Evolutionary conservation across 2,888 invertebrate genomes (phyloP), one percentile per base, ranked within the genome.

Genomic region (Pilophorus perplexus): DNA sequence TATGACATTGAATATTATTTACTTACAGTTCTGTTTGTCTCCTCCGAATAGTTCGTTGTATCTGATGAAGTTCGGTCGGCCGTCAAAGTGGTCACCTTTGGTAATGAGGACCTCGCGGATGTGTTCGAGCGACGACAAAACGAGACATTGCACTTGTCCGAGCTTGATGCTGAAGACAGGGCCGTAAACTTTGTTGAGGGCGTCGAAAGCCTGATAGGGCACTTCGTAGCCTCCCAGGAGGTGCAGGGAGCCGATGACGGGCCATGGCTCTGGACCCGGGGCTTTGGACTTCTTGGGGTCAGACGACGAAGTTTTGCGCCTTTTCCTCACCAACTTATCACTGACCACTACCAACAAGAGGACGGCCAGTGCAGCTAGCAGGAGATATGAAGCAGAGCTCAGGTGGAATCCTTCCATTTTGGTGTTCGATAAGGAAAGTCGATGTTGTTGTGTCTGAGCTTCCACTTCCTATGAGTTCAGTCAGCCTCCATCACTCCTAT

Each of bases 11-110:
- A n/a, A n/a, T n/a, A n/a, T n/a, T n/a, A n/a, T n/a, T n/a, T 71
- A 81, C 86, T 85, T 79, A 86, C 86, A 85, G 74, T 85, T 85
- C 73, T 85, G 82, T 74, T 84, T 84, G 75, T 85, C 80, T 40
- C 85, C 85, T 65, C 81, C 80, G 76, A 86, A 87, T 18, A 86
- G 80, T 52, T 80, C 77, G 69, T 83, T 80, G 75, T 84, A 85
- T 69, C 87, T 78, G 62, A 78, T 74, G 74, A 87, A 86, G 74
- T 84, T 82, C 0, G 86, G 85, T 57, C 87, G 77, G 69, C 83
- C 82, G 72, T 85, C 85, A 73, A 86, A 87, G 69, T 83, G 81
- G 28, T 81, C 78, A 4, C 84, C 83, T 70, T 83, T 83, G 55
- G 77, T 77, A 69, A 81, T 78, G 57, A 84, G 77, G 16, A 83